Evolutionary conservation across 2,888 invertebrate species (phyloP).

Genomic region (Agonopterix heracliana): DNA sequence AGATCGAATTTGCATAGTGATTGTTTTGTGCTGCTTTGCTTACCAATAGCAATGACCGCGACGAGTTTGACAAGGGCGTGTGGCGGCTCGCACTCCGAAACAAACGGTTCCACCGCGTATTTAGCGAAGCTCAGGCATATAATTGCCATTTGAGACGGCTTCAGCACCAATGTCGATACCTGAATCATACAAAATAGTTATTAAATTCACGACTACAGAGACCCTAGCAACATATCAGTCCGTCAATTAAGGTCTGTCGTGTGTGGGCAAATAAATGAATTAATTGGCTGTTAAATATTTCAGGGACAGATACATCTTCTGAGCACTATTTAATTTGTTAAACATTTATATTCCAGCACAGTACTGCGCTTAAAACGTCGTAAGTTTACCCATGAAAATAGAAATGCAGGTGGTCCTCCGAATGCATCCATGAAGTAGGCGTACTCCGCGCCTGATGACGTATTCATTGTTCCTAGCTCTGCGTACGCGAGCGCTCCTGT

Average conservation of each 20-base stretch:
- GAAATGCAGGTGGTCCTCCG: constrained; percentile 92
- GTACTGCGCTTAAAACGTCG: too few relatives aligned
- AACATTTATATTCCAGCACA: too few relatives aligned
- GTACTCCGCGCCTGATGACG: constrained; percentile 96
- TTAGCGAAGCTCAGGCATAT: constrained; percentile 95
- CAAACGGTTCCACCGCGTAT: constrained; percentile 94
- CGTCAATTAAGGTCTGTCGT: too few relatives aligned
- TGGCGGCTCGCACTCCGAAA: constrained; percentile 90
- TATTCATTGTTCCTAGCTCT: constrained; percentile 96
- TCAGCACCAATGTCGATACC: constrained; percentile 94
- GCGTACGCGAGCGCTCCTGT: constrained; percentile 94
- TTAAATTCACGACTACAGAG: neutral
- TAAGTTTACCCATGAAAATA: constrained; percentile 90
- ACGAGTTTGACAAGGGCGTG: constrained; percentile 90
- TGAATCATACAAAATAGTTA: constrained; percentile 67
- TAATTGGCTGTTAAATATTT: too few relatives aligned
- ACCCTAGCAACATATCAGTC: neutral
- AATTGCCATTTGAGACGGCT: constrained; percentile 96
- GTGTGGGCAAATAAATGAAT: too few relatives aligned
- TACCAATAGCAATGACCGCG: constrained; percentile 90
- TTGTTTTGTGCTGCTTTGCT: constrained; percentile 6
- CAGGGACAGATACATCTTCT: too few relatives aligned
- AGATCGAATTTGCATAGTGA: neutral
- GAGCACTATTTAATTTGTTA: too few relatives aligned
- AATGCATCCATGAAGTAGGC: constrained; percentile 97